These are phyloP conservation scores for Boleophthalmus pectinirostris DNA, from an alignment of 2,113 vertebrate species.

Conservation along the genomic window DNA sequence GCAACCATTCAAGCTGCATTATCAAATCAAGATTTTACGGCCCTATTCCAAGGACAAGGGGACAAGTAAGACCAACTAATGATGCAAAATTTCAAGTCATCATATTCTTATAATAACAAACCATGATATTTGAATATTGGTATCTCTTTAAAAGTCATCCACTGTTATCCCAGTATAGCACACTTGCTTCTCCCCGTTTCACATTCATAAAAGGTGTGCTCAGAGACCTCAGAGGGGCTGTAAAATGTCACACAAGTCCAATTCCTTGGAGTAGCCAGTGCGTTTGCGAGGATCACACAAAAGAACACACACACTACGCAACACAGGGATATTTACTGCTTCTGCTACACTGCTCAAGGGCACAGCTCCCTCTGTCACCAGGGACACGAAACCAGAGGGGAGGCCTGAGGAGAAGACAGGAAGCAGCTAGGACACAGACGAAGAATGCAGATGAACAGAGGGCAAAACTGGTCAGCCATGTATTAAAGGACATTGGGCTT, in stretches of 20 bases:
- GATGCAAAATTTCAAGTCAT: too few relatives aligned
- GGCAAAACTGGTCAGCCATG: conserved; percentile 20
- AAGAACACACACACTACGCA: conserved; percentile 15
- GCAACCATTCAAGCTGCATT: too few relatives aligned
- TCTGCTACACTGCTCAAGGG: conserved; percentile 61
- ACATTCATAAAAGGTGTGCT: conserved; percentile 17
- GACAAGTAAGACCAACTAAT: not conserved
- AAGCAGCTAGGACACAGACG: not conserved
- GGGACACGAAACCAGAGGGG: conserved; percentile 45
- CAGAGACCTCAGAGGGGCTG: conserved; percentile 23
- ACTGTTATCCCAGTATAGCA: conserved; percentile 5
- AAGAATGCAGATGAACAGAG: conserved; percentile 14
- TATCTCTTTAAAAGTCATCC: conserved; percentile 10
- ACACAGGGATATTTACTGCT: conserved; percentile 51
- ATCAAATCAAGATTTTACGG: not conserved
- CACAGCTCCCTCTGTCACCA: conserved; percentile 49
- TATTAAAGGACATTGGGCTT: conserved; percentile 13
- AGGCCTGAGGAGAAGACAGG: conserved; percentile 8
- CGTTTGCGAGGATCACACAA: conserved; percentile 19
- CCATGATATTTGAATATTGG: too few relatives aligned
- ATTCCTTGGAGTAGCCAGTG: conserved; percentile 14
- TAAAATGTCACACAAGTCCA: conserved; percentile 35
- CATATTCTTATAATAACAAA: not conserved
- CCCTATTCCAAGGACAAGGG: not conserved
- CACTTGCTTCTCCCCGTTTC: conserved; percentile 11